Base-by-base conservation (phyloP, 2,888 invertebrate species). In the Caenorhabditis virilis region DNA sequence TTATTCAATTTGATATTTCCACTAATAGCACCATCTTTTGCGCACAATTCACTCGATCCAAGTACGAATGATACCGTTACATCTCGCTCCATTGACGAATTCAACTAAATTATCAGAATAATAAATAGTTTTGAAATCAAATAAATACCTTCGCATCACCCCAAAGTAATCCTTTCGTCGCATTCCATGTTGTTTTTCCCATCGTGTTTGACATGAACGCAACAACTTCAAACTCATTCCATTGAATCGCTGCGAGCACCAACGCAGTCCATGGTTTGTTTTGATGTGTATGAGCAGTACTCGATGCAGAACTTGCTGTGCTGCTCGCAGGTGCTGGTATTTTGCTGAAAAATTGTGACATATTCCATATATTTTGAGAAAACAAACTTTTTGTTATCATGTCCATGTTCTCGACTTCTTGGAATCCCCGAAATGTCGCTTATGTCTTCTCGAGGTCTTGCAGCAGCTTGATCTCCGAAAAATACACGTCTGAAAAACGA, bases 141-240 rank as follows among this genome's bases (percentile, higher is more conserved):
- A 9, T 39, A 6, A 39, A 18, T n/a, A 74, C 67, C 58, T 74
- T 69, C 1, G 74, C 49, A 39, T 68, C 59, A 20, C 70, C 74
- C 36, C 78, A 55, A 2, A 74, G 48, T 16, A 71, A 46, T 33
- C 80, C 80, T 16, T 78, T 67, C 15, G 69, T 65, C 6, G 78
- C 74, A 30, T 70, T 66, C 87, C 85, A 91, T 89, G 89, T 89
- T 59, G 95, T 95, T 83, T 95, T 95, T 15, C 98, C 97, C 94
- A 98, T 97, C 0, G 97, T 95, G 83, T 97, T 97, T 39, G 95
- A 95, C 94, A 98, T 98, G 85, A 97, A 97, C 91, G 97, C 95
- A 83, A 93, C 92, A 11, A 98, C 92, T 84, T 95, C 95, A 33
- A 98, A 88, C 78, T 91, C 90, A 43, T 94, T 93, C 84, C 97